phyloP scores from a whole-genome alignment of 1,140 invertebrate genomes.

The Zaprionus taronus region DNA sequence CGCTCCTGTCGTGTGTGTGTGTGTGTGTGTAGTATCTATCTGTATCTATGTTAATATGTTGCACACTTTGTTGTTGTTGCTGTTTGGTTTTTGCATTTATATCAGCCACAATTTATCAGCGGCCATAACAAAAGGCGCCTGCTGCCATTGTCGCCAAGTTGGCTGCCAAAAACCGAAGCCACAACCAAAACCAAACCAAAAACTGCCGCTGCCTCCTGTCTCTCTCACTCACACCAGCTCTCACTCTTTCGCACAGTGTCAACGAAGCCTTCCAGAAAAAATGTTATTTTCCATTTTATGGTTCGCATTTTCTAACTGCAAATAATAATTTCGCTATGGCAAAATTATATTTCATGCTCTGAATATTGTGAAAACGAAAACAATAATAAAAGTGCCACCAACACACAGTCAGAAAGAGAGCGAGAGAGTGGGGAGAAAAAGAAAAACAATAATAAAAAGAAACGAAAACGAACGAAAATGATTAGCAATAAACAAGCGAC shows the following conservation, averaged over 20 bases:
- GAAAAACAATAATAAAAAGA: slow-evolving; percentile 12
- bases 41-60: slow-evolving; percentile 72
- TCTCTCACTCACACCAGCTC: background rate
- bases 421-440: background rate
- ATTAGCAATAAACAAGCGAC: slow-evolving; percentile 69
- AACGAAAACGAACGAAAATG: slow-evolving; percentile 46
- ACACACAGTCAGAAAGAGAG: slow-evolving; percentile 5
- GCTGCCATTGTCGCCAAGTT: slow-evolving; percentile 68
- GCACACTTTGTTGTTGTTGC: slow-evolving; percentile 65
- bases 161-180: slow-evolving; percentile 76
- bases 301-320: slow-evolving; percentile 75
- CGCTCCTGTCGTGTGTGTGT: slow-evolving; percentile 3
- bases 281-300: slow-evolving; percentile 48
- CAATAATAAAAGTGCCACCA: slow-evolving; percentile 56
- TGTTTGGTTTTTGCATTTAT: slow-evolving; percentile 71
- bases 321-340: slow-evolving; percentile 73
- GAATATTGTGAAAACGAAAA: slow-evolving; percentile 66
- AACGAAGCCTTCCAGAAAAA: background rate
- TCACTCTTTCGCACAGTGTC: slow-evolving; percentile 1
- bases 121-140: slow-evolving; percentile 76
- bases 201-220: slow-evolving; percentile 47
- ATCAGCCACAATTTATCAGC: slow-evolving; percentile 81
- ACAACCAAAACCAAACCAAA: slow-evolving; percentile 64
- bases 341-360: slow-evolving; percentile 79
- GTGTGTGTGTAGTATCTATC: slow-evolving; percentile 26